Evolutionary conservation across 2,888 invertebrate species (phyloP), one percentile per base, ranked within the genome.

Genomic region (Leptodirus hochenwartii): DNA sequence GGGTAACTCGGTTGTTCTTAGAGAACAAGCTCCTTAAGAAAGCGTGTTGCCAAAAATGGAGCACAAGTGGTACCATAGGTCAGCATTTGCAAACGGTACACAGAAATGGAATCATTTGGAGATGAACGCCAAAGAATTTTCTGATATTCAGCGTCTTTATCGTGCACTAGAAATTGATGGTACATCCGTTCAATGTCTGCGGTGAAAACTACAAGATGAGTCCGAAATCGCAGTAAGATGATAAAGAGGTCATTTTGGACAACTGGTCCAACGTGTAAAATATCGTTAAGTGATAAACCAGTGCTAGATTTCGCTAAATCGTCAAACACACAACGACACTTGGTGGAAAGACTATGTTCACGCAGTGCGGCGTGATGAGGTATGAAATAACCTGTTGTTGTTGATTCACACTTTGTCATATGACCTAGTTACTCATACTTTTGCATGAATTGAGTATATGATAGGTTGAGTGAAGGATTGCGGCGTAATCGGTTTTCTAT

Each of bases 281-380:
- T 25, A 12, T 35, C 27, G 25, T 35, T 33, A 24, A 35, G 15
- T 10, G 35, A 35, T 15, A 30, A 11, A 24, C 33, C 31, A 6
- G 26, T 29, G 20, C 12, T 13, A 14, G 31, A 25, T 26, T 31
- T 29, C 8, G 25, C 25, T 3, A 29, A 30, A 3, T 22, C 34
- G 15, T 35, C 33, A 22, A 35, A 35, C 5, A 35, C 35, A 4
- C 33, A 31, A 8, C 33, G 22, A 4, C 32, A 25, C 24, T 35
- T 36, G 5, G 36, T 34, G n/a, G 34, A 34, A 11, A 13, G 11
- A n/a, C 31, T 34, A 27, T 25, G 15, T 31, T 28, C 16, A 15
- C 24, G 29, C 12, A 34, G 22, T 8, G 33, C 34, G 6, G 29
- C 28, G 17, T 36, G 31, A 31, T 36, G 34, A 10, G 31, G 36